These are phyloP conservation scores for Palythoa caribaeorum DNA, from an alignment of 92 coral and sea anemone species.

Conservation along the genomic window DNA sequence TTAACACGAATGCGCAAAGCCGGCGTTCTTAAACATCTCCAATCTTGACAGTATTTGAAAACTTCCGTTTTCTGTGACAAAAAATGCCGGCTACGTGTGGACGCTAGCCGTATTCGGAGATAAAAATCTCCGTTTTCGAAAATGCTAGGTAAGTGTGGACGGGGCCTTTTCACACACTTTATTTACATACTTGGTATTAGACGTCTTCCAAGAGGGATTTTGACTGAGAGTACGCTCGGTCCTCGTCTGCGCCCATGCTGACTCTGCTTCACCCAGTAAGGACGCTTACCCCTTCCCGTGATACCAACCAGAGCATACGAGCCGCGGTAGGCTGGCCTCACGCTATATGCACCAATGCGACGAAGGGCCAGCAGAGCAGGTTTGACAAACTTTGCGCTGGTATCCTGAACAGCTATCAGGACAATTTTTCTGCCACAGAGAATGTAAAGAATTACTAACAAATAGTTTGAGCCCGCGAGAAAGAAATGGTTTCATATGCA, in stretches of 20 bases:
- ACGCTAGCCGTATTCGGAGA: too few relatives aligned
- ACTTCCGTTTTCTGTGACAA: too few relatives aligned
- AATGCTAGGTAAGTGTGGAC: too few relatives aligned
- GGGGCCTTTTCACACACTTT: neutral
- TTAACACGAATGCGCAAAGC: too few relatives aligned
- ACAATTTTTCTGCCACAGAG: conserved; percentile 52
- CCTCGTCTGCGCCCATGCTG: conserved; percentile 31
- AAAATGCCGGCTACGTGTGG: too few relatives aligned
- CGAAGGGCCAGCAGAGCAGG: conserved; percentile 32
- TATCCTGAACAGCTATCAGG: conserved; percentile 57
- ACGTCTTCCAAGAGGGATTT: conserved; percentile 22
- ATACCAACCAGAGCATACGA: conserved; percentile 47
- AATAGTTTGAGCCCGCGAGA: too few relatives aligned
- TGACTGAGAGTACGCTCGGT: conserved; percentile 20
- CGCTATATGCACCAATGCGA: conserved; percentile 32
- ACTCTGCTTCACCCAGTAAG: conserved; percentile 46
- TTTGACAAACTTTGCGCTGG: conserved; percentile 22
- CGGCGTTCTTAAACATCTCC: too few relatives aligned
- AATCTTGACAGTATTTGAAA: too few relatives aligned
- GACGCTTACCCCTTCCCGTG: conserved; percentile 43
- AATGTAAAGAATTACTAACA: too few relatives aligned
- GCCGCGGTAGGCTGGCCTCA: conserved; percentile 41
- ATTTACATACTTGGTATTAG: neutral
- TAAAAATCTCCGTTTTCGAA: too few relatives aligned
- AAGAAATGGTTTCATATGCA: too few relatives aligned